These are phyloP conservation scores for Noctua janthina DNA, from an alignment of 2,888 invertebrate species.

Conservation along the genomic window DNA sequence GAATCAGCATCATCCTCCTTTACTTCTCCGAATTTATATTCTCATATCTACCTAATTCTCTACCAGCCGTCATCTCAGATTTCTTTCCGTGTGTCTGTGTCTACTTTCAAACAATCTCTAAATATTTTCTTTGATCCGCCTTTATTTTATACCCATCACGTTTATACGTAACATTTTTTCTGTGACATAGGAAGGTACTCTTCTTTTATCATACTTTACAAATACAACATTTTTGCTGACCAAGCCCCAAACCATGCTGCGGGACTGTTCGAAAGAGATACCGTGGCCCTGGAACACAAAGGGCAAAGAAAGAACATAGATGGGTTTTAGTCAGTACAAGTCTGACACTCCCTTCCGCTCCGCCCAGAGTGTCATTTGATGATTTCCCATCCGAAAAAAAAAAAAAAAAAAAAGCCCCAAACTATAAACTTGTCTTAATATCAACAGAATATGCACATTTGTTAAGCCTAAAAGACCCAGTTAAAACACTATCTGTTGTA, in stretches of 20 bases:
- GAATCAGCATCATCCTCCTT: background rate
- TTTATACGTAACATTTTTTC: no score
- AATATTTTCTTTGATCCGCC: background rate
- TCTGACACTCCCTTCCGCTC: no score
- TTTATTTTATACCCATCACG: background rate
- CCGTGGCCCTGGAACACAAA: no score
- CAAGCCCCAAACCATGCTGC: background rate
- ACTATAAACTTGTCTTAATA: background rate
- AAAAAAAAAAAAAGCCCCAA: background rate
- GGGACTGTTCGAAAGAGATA: no score
- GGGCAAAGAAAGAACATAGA: no score
- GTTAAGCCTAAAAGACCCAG: constrained; percentile 29
- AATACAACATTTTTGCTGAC: background rate
- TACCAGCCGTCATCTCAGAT: background rate
- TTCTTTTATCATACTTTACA: background rate
- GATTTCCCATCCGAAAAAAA: no score
- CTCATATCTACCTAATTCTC: background rate
- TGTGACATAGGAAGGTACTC: no score
- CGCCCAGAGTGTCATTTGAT: no score
- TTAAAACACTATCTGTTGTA: constrained; percentile 29
- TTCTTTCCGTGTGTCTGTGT: background rate
- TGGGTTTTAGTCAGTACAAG: no score
- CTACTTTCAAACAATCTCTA: background rate
- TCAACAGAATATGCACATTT: constrained; percentile 8
- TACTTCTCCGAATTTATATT: background rate